A percentile compares a stretch with the other conserved stretches of the same genome.
Conservation (phyloP, 2,113 vertebrate genomes). For the Sebastes fasciatus region DNA sequence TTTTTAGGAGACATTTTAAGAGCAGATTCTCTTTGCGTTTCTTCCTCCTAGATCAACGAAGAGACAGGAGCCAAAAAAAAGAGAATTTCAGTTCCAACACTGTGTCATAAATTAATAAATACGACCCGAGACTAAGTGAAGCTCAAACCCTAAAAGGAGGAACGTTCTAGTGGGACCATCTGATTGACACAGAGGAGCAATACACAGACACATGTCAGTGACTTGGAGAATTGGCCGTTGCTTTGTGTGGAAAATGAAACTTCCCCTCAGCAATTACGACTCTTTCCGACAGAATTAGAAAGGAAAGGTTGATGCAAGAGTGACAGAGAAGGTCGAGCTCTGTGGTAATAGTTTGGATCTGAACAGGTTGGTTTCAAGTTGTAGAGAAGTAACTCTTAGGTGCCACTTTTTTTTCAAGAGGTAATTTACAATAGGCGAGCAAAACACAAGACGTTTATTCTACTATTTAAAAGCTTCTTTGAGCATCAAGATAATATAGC, state of each 20-base stretch:
- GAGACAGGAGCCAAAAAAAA: neutral
- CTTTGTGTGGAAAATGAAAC: slow-evolving; percentile 26
- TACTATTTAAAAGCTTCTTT: neutral
- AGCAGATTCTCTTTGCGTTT: neutral
- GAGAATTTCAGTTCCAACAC: neutral
- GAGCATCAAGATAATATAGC: neutral
- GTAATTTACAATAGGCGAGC: neutral
- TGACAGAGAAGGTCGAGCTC: slow-evolving; percentile 12
- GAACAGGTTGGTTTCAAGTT: slow-evolving; percentile 4
- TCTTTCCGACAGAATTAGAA: slow-evolving; percentile 26
- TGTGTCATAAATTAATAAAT: slow-evolving; percentile 10
- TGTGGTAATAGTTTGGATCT: slow-evolving; percentile 8
- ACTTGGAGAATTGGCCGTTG: neutral
- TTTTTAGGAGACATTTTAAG: neutral
- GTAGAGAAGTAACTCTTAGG: neutral
- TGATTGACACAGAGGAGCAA: slow-evolving; percentile 8
- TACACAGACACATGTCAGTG: neutral
- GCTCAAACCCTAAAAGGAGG: neutral
- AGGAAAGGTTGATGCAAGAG: slow-evolving; percentile 14
- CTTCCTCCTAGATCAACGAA: neutral
- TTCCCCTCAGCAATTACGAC: neutral
- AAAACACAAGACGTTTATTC: neutral
- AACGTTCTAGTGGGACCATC: neutral
- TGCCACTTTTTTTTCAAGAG: neutral
- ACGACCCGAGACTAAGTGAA: neutral